phyloP scores from a whole-genome alignment of 2,797 vertebrate genomes.

The Mergus octosetaceus region DNA sequence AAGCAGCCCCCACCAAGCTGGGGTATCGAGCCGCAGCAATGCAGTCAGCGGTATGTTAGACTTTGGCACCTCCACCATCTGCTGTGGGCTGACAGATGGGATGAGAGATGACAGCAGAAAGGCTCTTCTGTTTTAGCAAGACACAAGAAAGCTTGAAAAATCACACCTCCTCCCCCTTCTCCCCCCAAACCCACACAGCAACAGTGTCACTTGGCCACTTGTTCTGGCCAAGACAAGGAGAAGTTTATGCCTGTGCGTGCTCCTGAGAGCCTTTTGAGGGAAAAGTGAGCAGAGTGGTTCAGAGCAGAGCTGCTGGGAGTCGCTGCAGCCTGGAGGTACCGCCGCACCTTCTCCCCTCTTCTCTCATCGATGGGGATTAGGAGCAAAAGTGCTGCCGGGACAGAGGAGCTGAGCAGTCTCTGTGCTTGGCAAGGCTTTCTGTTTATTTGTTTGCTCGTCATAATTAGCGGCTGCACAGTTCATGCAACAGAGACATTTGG shows the following conservation, averaged over 20 bases:
- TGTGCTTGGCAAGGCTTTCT: constrained; percentile 4
- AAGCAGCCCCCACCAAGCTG: constrained; percentile 35
- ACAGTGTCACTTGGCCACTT: constrained; percentile 76
- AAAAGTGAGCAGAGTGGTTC: constrained; percentile 45
- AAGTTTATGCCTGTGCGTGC: constrained; percentile 46
- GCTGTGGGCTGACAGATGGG: constrained; percentile 78
- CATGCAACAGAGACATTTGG: neutral
- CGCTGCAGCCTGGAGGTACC: neutral
- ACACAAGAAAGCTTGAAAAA: constrained; percentile 76
- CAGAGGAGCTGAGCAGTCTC: neutral
- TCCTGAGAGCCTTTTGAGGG: constrained; percentile 26
- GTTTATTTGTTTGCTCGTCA: neutral
- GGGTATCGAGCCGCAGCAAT: constrained; percentile 45
- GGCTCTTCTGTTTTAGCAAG: constrained; percentile 76
- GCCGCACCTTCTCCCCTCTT: neutral
- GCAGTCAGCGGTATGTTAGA: constrained; percentile 71
- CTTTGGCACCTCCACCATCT: constrained; percentile 78
- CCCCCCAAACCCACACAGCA: constrained; percentile 70
- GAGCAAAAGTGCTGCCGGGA: neutral
- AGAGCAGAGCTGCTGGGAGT: neutral
- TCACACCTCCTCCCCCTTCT: constrained; percentile 73
- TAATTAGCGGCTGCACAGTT: neutral
- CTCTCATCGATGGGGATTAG: neutral
- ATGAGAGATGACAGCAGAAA: constrained; percentile 78
- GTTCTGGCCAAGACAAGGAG: constrained; percentile 61